phyloP scores from a whole-genome alignment of 2,888 invertebrate species.

The Volucella bombylans region DNA sequence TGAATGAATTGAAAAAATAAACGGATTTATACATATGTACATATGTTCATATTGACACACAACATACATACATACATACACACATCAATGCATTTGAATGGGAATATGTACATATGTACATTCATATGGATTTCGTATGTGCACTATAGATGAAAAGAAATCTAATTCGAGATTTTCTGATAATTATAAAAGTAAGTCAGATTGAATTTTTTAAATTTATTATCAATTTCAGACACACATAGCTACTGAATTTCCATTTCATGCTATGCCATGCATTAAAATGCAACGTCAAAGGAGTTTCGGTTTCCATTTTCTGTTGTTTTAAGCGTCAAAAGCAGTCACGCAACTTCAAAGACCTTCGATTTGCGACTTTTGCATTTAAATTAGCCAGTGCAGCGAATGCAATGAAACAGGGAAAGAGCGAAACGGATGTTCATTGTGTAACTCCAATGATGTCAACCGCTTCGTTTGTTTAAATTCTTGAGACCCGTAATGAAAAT shows the following conservation, averaged over 20 bases:
- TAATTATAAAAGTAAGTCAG: not conserved
- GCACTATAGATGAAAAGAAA: too few relatives aligned
- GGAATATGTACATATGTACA: too few relatives aligned
- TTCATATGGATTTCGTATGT: too few relatives aligned
- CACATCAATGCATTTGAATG: too few relatives aligned
- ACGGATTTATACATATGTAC: too few relatives aligned
- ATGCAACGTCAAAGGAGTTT: slow-evolving; percentile 34
- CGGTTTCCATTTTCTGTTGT: not conserved
- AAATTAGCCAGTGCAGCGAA: slow-evolving; percentile 27
- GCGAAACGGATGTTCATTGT: not conserved
- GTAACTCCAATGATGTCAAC: slow-evolving; percentile 1
- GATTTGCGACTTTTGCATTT: slow-evolving; percentile 32
- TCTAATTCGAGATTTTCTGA: too few relatives aligned
- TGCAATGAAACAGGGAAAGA: not conserved
- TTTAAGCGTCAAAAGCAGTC: slow-evolving; percentile 21
- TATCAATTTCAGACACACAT: not conserved
- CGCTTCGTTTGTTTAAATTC: not conserved
- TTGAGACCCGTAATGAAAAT: not conserved
- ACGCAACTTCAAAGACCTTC: slow-evolving; percentile 34
- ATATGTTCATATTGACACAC: too few relatives aligned
- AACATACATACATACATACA: too few relatives aligned
- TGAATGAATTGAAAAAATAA: too few relatives aligned
- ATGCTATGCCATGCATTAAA: slow-evolving; percentile 30
- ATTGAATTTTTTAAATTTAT: slow-evolving; percentile 45
- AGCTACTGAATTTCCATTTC: slow-evolving; percentile 30